phyloP scores from a whole-genome alignment of 2,797 vertebrate genomes.

The Anas bernieri region DNA sequence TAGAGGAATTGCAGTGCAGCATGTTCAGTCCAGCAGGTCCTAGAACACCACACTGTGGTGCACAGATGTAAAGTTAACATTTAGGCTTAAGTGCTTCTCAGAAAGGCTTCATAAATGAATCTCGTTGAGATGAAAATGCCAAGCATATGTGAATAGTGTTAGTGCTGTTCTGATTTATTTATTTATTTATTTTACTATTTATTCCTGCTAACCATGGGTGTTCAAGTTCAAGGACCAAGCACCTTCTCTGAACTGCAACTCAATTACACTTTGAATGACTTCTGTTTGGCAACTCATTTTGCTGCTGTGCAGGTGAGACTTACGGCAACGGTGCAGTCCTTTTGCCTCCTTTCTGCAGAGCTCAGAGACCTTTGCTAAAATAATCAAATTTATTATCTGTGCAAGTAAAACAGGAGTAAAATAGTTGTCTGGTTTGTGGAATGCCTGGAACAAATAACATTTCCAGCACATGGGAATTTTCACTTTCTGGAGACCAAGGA shows the following conservation, averaged over 20 bases:
- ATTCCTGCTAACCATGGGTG: neutral
- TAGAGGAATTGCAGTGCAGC: neutral
- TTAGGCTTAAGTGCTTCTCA: neutral
- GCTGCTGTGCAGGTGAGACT: neutral
- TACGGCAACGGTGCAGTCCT: neutral
- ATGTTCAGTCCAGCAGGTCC: neutral
- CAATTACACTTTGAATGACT: slow-evolving; percentile 7
- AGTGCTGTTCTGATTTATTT: neutral
- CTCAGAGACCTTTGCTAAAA: neutral
- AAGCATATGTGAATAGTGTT: neutral
- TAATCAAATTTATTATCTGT: neutral
- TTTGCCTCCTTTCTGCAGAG: neutral
- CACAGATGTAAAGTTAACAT: neutral
- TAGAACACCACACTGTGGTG: neutral
- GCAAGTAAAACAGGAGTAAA: neutral
- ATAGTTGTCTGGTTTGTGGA: neutral
- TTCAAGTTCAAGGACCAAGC: neutral
- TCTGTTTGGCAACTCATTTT: neutral
- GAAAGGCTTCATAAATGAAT: neutral
- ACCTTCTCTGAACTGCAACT: slow-evolving; percentile 3
- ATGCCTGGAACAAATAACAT: neutral
- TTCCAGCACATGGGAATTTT: neutral
- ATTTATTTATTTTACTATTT: neutral
- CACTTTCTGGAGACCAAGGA: neutral
- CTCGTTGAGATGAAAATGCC: neutral